Base-by-base conservation (phyloP, 2,113 vertebrate species). In the Cyrtonyx montezumae region DNA sequence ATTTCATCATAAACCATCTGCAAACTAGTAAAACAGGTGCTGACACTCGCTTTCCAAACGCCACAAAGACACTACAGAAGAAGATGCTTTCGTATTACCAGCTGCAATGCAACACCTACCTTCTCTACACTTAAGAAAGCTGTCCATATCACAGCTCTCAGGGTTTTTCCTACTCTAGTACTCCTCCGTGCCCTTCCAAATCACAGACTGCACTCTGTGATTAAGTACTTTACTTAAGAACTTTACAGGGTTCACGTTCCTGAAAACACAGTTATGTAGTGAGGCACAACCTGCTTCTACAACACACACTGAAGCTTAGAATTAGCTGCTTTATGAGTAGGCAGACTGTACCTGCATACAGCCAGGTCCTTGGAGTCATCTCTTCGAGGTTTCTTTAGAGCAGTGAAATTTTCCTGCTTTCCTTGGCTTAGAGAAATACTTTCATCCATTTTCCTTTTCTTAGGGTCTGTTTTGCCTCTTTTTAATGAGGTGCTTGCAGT, bases 381-480 rank as follows among this genome's bases (percentile, higher is more conserved):
- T 98, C 97, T 98, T 97, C 98, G 99, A 88, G 98, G 98, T 96
- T 99, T 98, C 93, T 99, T 99, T 78, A 98, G 90, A 93, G 98
- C 97, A 80, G 97, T 97, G 66, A 98, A 97, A 87, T 94, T 98
- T 88, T 99, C 99, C 95, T 98, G 98, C 97, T 98, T 99, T 94
- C 97, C 86, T 53, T 97, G 89, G 79, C 94, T 97, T 73, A 94
- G 13, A 59, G 98, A 97, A 71, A 97, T 86, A 84, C 88, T 98
- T 95, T 99, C 99, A 73, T 99, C 98, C 2, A 96, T 88, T 96
- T 99, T 99, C 89, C 98, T 98, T 96, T 99, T 99, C 94, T 97
- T 99, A 87, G 97, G 68, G 51, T 99, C 99, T 92, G 98, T 98
- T 89, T 94, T 98, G 86, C 97, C 98, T 97, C 98, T 99, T 97